Base-by-base conservation (phyloP, 1,140 invertebrate species). In the Lepidurus packardi region DNA sequence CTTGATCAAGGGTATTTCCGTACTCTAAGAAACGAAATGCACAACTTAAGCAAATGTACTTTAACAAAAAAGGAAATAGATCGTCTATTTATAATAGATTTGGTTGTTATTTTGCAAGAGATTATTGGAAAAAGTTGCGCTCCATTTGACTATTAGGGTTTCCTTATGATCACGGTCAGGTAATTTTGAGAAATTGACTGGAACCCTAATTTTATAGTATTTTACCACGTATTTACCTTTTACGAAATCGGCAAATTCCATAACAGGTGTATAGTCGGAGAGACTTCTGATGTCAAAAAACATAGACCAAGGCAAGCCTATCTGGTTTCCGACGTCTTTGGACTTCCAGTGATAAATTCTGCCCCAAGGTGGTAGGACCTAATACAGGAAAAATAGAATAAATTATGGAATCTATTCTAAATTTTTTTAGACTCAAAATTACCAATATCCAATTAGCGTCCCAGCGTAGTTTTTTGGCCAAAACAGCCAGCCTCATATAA, bases 241-340 rank as follows among this genome's bases (percentile, higher is more conserved):
- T 75, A 97, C 84, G 85, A 93, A 93, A 82, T 97, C 91, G 79
- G 92, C 84, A 85, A 97, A 90, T 87, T 99, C 97, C 13, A 97
- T 88, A 0, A 98, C 93, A 74, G 95, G 93, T 24, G 92, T 88
- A 87, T 91, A 97, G 78, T 87, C 86, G 83, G 90, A 87, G 16
- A 99, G 84, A 84, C 93, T 93, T 10, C 87, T 80, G 11, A 98
- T 78, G 84, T 99, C 91, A 85, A 99, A 99, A 85, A 98, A 98
- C 25, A 85, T 83, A 10, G 86, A 84, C 97, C 97, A 99, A 2
- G 90, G 89, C 6, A 89, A 82, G 78, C 88, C 86, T 7, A 85
- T 85, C 81, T 90, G 88, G 34, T 82, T 77, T 76, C 84, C 83
- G 42, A 88, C 79, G 65, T 89, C 85, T 41, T 83, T 85, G 43